Base-by-base conservation (phyloP, 2,888 invertebrate genomes). In the Apotomis betuletana region DNA sequence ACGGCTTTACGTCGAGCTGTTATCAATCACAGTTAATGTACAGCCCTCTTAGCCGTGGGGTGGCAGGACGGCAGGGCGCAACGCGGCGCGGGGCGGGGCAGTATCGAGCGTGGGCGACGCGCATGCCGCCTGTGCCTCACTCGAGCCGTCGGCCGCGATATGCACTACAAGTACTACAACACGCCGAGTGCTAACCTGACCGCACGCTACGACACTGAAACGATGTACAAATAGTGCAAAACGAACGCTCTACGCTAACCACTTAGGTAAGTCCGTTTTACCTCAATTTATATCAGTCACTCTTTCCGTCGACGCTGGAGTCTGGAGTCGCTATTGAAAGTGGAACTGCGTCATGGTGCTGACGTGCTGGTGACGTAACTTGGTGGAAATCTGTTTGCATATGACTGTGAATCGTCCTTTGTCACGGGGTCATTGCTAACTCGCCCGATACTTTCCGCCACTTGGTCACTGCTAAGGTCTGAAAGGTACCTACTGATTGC, bases 81-180 rank as follows among this genome's bases (percentile, higher is more conserved):
- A 72, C 60, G 59, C 27, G 58, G 64, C 52, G 68, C 69, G 67
- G 76, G 74, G 75, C 76, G 79, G 75, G 77, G 72, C 74, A 74
- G 75, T 92, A 92, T 92, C 90, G 92, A 92, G 81, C 92, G 92
- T 92, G 90, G 91, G 91, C 90, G 91, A 74, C 87, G 90, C 82
- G 81, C 80, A 82, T 74, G 87, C 85, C 87, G 86, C 67, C 46
- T 52, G 89, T 10, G 81, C 52, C 78, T 79, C 79, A 81, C 79
- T 38, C 77, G 77, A 77, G 81, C 77, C 80, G 79, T 78, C 78
- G 79, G 82, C 81, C 81, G 84, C 86, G 87, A 81, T 78, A 85
- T 87, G 88, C 85, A 85, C 82, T 78, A 80, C 83, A 81, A 83
- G 88, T 85, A 85, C 82, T 78, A 80, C 83, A 81, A 83, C 81